Evolutionary conservation across 2,888 invertebrate species (phyloP), one percentile per base, ranked within the genome.

Genomic region (Drosophila testacea): DNA sequence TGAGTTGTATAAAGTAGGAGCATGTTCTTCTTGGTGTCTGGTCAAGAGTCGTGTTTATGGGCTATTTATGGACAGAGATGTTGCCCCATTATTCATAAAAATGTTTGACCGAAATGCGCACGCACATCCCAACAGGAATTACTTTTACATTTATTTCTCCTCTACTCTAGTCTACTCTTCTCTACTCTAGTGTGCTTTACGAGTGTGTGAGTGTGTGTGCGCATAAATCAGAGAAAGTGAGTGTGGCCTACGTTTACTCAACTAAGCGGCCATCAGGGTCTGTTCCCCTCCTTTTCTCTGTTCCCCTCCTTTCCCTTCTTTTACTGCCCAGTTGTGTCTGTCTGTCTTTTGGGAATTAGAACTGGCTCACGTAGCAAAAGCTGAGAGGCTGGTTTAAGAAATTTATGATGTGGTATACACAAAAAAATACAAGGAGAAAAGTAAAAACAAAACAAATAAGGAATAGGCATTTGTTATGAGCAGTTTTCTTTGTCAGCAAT

Each of bases 1-100:
- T 28, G 22, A 39, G 48, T 11, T 39, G 38, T 22, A 22, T 22
- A 48, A 38, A 38, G 11, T n/a, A 32, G n/a, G 6, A 16, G 52
- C 28, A 38, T 48, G 39, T 52, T 46, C 22, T 50, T 48, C 57
- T 34, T 30, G 9, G 42, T 36, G 57, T 60, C 69, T 56, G 46
- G 38, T 34, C 30, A 55, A 44, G 61, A 48, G 64, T 44, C 65
- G 42, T 69, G 70, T 86, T 88, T 79, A 84, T 73, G 71, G 73
- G 55, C 72, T 75, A 86, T 84, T 86, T 83, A 86, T 82, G 85
- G 73, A 61, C 73, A 77, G 79, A 60, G 74, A 68, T 67, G 80
- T 73, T 69, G 60, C 41, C 59, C 65, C 86, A 75, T 88, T 80
- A 79, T 85, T 83, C 83, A 83, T 85, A 73, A 83, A 83, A 85